Conservation (phyloP, 2,888 invertebrate species). For the Amphiduros pacificus region DNA sequence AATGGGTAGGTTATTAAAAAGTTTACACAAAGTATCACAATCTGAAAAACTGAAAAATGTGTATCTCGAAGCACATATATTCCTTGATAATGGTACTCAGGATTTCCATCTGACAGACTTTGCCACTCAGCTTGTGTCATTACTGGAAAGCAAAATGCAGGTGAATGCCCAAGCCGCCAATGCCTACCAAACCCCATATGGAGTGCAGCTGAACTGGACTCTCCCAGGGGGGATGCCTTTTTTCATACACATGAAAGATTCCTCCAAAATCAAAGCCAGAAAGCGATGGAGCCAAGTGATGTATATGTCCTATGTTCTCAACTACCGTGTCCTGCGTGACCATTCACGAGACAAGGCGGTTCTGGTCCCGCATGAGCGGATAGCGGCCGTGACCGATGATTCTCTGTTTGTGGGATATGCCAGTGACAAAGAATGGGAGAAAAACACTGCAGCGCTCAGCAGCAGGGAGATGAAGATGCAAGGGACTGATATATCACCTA, state of each 20-base stretch:
- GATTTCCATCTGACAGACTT: constrained; percentile 37
- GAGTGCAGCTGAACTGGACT: constrained; percentile 38
- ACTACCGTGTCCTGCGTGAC: constrained; percentile 25
- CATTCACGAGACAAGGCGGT: constrained; percentile 13
- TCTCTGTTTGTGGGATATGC: constrained; percentile 19
- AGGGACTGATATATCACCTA: constrained; percentile 5
- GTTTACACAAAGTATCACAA: constrained; percentile 34
- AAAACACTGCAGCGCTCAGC: not conserved
- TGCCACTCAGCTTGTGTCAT: constrained; percentile 38
- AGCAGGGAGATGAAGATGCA: not conserved
- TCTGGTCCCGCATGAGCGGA: not conserved
- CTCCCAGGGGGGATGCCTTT: constrained; percentile 39
- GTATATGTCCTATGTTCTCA: constrained; percentile 42
- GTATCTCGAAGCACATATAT: constrained; percentile 42
- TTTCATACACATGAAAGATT: constrained; percentile 45
- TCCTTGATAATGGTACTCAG: constrained; percentile 43
- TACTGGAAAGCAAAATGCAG: constrained; percentile 33
- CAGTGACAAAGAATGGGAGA: constrained; percentile 23
- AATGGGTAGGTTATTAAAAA: constrained; percentile 40
- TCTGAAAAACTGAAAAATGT: constrained; percentile 32
- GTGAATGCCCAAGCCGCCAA: constrained; percentile 28
- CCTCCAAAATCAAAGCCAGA: constrained; percentile 39
- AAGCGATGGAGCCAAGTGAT: constrained; percentile 49
- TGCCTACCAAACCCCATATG: constrained; percentile 40
- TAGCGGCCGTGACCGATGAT: constrained; percentile 1